These are phyloP conservation scores for Aphrophora alni DNA, from an alignment of 2,888 invertebrate species.

Conservation along the genomic window DNA sequence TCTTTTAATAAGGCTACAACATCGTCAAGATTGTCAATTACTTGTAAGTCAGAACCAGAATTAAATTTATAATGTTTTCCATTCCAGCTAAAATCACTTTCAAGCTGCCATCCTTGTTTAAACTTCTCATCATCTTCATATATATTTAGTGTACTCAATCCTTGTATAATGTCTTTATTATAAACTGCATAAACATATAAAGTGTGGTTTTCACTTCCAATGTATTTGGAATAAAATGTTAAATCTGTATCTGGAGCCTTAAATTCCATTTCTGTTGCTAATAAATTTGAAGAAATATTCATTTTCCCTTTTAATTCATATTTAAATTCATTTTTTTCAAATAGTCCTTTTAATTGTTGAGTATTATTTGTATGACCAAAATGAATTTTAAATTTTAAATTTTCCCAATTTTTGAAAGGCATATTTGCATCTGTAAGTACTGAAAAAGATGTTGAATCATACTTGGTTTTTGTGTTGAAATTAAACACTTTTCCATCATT, in stretches of 20 bases:
- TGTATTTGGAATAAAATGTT: neutral
- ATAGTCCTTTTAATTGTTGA: neutral
- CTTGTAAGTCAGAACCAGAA: neutral
- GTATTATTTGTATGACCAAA: neutral
- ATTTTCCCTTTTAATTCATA: neutral
- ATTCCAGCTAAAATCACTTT: neutral
- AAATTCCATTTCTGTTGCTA: neutral
- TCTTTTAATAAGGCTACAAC: no score
- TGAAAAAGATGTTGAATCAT: neutral
- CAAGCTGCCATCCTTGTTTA: neutral
- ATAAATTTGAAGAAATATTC: neutral
- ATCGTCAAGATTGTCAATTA: no score
- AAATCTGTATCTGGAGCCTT: neutral
- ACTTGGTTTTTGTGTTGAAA: neutral
- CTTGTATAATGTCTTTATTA: neutral
- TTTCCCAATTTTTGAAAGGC: neutral
- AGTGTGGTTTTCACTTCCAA: neutral
- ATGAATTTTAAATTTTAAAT: neutral
- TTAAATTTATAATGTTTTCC: neutral
- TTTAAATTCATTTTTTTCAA: neutral
- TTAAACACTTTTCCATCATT: neutral
- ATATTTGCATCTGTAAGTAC: neutral
- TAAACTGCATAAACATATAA: neutral
- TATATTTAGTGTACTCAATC: neutral
- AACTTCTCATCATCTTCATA: neutral